Evolutionary conservation across 2,113 vertebrate genomes (phyloP).

Genomic region (Amphiprion percula): DNA sequence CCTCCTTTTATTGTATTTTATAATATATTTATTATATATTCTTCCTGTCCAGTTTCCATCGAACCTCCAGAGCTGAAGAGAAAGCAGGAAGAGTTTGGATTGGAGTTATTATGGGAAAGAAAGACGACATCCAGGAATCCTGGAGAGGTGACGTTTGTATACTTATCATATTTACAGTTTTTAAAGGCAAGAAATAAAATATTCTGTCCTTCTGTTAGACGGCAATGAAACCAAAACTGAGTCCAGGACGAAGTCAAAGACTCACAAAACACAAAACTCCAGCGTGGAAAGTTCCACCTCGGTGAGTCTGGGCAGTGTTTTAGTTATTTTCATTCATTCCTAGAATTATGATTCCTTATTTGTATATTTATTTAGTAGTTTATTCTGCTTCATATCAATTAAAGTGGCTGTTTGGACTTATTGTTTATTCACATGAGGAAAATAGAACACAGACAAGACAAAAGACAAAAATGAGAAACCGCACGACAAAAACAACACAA

Average conservation of each 20-base stretch:
- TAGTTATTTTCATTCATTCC: no score
- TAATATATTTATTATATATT: no score
- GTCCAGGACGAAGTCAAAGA: neutral
- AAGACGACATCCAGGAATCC: neutral
- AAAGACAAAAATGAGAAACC: no score
- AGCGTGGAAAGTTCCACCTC: conserved; percentile 76
- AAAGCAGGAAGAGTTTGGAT: neutral
- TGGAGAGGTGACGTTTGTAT: conserved; percentile 35
- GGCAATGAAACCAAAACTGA: neutral
- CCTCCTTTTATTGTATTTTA: no score
- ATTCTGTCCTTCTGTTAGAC: conserved; percentile 15
- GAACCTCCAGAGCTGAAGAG: neutral
- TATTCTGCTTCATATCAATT: no score
- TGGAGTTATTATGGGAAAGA: conserved; percentile 31
- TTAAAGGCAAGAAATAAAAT: neutral
- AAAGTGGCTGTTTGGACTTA: no score
- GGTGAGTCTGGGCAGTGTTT: conserved; percentile 74
- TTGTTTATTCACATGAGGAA: no score
- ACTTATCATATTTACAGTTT: no score
- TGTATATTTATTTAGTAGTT: no score
- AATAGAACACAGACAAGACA: no score
- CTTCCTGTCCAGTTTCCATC: neutral
- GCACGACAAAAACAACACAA: no score
- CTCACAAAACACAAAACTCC: conserved; percentile 1
- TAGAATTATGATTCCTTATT: no score